phyloP scores from a whole-genome alignment of 2,797 vertebrate species.

The Thripadectes ignobilis region DNA sequence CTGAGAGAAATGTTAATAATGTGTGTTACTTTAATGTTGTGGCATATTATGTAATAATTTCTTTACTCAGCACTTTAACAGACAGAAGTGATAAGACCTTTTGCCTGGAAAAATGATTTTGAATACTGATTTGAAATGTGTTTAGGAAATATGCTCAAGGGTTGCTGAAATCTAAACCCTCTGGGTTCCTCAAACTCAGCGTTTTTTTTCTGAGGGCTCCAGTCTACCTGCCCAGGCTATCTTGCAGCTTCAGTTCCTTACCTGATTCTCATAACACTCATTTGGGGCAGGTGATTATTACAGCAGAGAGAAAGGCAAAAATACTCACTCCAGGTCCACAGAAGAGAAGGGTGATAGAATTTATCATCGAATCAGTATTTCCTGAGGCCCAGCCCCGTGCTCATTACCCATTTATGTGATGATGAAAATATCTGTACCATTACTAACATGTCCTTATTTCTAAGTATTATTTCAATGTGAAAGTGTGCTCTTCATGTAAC shows the following conservation, averaged over 20 bases:
- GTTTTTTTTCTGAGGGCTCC: background rate
- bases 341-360: background rate
- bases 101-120: background rate
- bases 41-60: background rate
- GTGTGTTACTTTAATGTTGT: background rate
- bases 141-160: background rate
- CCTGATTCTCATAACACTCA: background rate
- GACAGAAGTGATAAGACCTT: background rate
- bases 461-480: background rate
- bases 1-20: background rate
- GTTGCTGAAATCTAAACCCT: background rate
- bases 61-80: background rate
- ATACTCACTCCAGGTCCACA: background rate
- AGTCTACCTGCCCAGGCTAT: background rate
- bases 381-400: background rate
- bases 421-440: background rate
- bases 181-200: background rate
- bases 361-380: background rate
- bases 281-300: background rate
- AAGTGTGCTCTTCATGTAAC: background rate
- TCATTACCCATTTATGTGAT: background rate
- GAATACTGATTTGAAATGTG: background rate
- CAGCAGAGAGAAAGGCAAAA: background rate
- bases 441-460: background rate
- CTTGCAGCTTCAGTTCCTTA: background rate